Evolutionary conservation across 2,888 invertebrate genomes (phyloP), one percentile per base, ranked within the genome.

Genomic region (Halictus quadricinctus): DNA sequence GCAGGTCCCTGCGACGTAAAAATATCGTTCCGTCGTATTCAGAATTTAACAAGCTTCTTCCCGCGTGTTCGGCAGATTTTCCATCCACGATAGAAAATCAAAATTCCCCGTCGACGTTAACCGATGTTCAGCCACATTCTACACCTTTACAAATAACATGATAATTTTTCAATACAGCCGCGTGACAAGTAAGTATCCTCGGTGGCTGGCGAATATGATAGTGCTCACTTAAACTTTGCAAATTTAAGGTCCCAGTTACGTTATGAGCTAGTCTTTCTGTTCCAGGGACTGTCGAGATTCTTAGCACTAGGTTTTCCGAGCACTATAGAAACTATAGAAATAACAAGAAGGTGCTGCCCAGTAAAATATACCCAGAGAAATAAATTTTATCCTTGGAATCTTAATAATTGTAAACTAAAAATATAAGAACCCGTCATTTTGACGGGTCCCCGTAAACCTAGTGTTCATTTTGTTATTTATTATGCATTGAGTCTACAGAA

Each of bases 41-140:
- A 6, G n/a, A 41, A 50, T 15, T 72, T 29, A 75, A 76, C 64
- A 64, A 50, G 76, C 73, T 69, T 76, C 69, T 69, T 36, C 36
- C 36, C 69, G 69, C 41, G 41, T 41, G 48, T 41, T 60, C 58
- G n/a, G 21, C 60, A 12, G 29, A 29, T 64, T 29, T 64, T 64
- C 64, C 29, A 64, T 64, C 64, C 18, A 8, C 29, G 1, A n/a
- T 64, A 29, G 64, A 18, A 29, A 29, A 15, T 64, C 18, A 29
- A 64, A 29, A 64, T 64, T 64, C 29, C 29, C 64, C 64, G 60
- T 64, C 60, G 64, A 29, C 64, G 64, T 64, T 36, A 29, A 64
- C 60, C 60, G 60, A 64, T 25, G 25, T 29, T 25, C 60, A 64
- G 1, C 29, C 15, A 8, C 8, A 1, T 8, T 8, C 29, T n/a